Base-by-base conservation (phyloP, 2,888 invertebrate species). In the Penaeus monodon region DNA sequence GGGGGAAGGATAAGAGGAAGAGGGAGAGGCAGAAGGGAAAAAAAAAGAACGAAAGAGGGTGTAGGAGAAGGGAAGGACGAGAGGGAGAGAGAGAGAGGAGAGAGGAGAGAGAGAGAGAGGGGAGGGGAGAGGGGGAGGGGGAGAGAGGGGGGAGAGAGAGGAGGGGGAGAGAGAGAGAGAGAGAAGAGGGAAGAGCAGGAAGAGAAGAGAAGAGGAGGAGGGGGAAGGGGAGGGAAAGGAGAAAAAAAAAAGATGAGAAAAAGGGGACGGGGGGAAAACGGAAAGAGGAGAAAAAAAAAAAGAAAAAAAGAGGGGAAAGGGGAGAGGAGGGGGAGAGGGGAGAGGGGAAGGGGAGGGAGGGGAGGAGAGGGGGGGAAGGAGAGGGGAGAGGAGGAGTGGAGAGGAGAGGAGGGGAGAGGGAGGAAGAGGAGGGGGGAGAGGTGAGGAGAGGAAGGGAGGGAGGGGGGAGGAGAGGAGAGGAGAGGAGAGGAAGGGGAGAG, bases 11-110 rank as follows among this genome's bases (percentile, higher is more conserved):
- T 49, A 38, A 49, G 49, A 78, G n/a, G 44, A 64, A 44, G 38
- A 78, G 66, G 78, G 65, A 70, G 81, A 33, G 33, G 73, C n/a
- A 57, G 79, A 73, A 63, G 44, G 79, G 29, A 10, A 29, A 33
- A 27, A 38, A 6, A 4, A 4, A 6, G 4, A 38, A 38, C 4
- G 6, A 38, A 38, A 4, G 33, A 38, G 4, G 33, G 33, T 38
- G 33, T 38, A 3, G 33, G 33, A 2, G 33, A 3, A 12, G 12
- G 29, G 27, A 27, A 4, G 4, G 6, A 20, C 33, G 65, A 20
- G 33, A 33, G 65, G 49, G 49, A 63, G 73, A 79, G 78, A 63
- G 49, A 33, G 73, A 49, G 66, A 66, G 79, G 65, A 68, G 63
- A 38, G 66, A 4, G 76, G 33, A 74, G 44, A 33, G 66, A 64